These are phyloP conservation scores for Rhaphigaster nebulosa DNA, from an alignment of 2,888 invertebrate species.

Conservation along the genomic window DNA sequence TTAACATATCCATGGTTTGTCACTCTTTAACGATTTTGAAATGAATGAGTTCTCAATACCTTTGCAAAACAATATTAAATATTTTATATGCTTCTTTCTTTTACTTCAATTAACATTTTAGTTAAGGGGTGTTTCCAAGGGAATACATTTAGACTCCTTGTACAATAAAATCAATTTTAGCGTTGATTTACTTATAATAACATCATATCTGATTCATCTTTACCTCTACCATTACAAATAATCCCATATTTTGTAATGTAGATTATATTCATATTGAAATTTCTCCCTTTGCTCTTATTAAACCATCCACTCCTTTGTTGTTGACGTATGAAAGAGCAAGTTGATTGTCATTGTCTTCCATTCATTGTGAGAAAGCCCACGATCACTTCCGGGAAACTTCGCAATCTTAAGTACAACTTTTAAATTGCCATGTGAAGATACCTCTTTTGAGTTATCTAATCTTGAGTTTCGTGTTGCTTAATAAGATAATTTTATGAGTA, in stretches of 20 bases:
- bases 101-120: too few relatives aligned
- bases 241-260: background rate
- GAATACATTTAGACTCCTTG: too few relatives aligned
- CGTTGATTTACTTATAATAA: too few relatives aligned
- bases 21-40: too few relatives aligned
- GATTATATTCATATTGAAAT: background rate
- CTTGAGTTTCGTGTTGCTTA: background rate
- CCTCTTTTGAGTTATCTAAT: background rate
- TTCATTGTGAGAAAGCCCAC: constrained; percentile 26
- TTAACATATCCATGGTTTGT: too few relatives aligned
- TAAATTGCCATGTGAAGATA: background rate
- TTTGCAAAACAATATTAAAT: too few relatives aligned
- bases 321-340: background rate
- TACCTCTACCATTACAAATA: background rate
- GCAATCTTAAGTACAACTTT: background rate
- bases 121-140: too few relatives aligned
- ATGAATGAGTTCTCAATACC: too few relatives aligned
- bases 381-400: background rate
- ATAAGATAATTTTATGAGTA: background rate
- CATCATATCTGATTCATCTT: background rate
- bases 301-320: background rate
- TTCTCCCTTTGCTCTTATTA: background rate
- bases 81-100: too few relatives aligned
- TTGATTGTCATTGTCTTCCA: background rate
- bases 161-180: too few relatives aligned